Evolutionary conservation across 2,797 vertebrate genomes (phyloP).

Genomic region (Phrynocephalus vlangalii): DNA sequence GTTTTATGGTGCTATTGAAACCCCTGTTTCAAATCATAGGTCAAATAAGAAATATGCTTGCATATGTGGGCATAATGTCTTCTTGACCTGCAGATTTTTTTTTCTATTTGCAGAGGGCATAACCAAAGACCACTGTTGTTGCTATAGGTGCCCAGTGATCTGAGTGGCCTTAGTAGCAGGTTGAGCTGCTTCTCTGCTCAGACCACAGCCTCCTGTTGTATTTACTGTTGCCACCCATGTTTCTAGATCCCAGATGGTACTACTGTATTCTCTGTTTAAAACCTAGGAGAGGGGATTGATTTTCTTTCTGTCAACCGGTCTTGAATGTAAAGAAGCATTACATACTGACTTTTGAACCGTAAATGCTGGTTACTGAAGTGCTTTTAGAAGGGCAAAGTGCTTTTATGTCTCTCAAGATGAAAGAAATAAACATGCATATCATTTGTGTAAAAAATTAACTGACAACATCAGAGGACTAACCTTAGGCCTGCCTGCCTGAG

Average conservation of each 20-base stretch:
- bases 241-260: background rate
- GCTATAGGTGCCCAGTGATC: too few species aligned
- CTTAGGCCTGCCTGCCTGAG: background rate
- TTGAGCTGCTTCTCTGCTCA: too few species aligned
- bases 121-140: background rate
- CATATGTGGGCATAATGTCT: background rate
- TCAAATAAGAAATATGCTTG: background rate
- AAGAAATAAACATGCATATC: background rate
- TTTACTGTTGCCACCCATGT: background rate
- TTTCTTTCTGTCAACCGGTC: slow-evolving; percentile 47
- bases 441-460: slow-evolving; percentile 22
- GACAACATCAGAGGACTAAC: slow-evolving; percentile 22
- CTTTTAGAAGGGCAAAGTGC: slow-evolving; percentile 24
- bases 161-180: too few species aligned
- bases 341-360: slow-evolving; percentile 21
- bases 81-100: too few species aligned
- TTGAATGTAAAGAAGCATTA: background rate
- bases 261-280: background rate
- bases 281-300: background rate
- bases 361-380: slow-evolving; percentile 3
- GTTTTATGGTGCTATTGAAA: background rate
- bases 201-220: too few species aligned
- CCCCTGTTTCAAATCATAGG: background rate
- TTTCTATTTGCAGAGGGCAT: background rate
- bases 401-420: slow-evolving; percentile 1